phyloP scores from a whole-genome alignment of 2,113 vertebrate species.

The Eolophus roseicapilla region DNA sequence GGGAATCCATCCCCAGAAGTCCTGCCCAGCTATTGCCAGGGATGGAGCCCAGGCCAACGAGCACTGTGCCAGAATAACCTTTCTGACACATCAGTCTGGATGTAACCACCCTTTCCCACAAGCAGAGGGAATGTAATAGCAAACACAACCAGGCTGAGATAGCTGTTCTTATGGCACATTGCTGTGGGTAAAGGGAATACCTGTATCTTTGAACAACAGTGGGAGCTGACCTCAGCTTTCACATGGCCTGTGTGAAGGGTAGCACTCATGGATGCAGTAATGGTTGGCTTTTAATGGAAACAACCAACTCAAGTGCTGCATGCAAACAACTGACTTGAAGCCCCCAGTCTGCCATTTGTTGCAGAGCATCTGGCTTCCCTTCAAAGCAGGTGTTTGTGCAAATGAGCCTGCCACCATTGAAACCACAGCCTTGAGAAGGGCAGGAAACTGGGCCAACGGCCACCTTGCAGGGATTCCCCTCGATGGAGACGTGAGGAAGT shows the following conservation, averaged over 20 bases:
- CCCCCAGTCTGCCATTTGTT: background rate
- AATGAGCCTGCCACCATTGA: background rate
- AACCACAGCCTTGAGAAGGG: constrained; percentile 17
- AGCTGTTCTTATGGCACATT: background rate
- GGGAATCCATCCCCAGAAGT: background rate
- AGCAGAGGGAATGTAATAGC: background rate
- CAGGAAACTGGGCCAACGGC: constrained; percentile 42
- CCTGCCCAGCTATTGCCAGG: background rate
- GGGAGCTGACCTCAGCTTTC: background rate
- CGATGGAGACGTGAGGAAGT: constrained; percentile 25
- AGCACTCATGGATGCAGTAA: background rate
- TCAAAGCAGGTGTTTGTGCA: background rate
- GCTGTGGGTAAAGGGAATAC: background rate
- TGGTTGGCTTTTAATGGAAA: background rate
- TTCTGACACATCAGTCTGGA: background rate
- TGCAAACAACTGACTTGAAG: background rate
- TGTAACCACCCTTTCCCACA: background rate
- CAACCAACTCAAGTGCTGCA: background rate
- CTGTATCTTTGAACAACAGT: rapidly evolving
- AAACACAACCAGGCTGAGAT: background rate
- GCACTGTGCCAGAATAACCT: background rate
- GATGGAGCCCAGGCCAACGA: background rate
- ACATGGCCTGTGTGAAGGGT: background rate
- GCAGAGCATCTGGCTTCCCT: background rate
- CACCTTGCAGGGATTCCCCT: background rate